Evolutionary conservation across 2,888 invertebrate genomes (phyloP), one percentile per base, ranked within the genome.

Genomic region (Melipona bicolor): DNA sequence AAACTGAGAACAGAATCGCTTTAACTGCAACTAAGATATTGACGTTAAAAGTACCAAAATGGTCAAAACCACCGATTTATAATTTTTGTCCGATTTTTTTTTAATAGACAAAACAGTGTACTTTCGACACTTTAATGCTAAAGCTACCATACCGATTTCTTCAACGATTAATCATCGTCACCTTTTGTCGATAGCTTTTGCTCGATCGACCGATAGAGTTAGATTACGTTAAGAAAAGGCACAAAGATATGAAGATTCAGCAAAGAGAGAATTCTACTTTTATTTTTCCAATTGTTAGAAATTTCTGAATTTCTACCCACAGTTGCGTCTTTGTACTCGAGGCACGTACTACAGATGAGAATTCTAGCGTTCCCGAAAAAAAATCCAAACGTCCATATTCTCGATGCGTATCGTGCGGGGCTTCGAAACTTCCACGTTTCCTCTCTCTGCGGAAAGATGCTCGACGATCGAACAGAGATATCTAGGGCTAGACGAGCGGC

Each of bases 151-250:
- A 32, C 43, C 69, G 64, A 50, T 77, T 70, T 32, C 52, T 70
- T 32, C 52, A 65, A 13, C 43, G 69, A 77, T 77, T 74, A 82
- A 77, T 83, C 68, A 71, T 54, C 68, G 49, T 36, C 49, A 52
- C 36, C 65, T 70, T 21, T 67, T 32, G 11, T 59, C 56, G 59
- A 79, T 69, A 43, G 9, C 70, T 69, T 24, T 64, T 52, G 6
- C 59, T 17, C 17, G 56, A 32, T 24, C 24, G 27, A 9, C 32
- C 32, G 32, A 32, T 32, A 9, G 9, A 36, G 9, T 36, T 9
- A 36, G 36, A 36, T 9, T 36, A 6, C 9, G 9, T 9, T 43
- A 43, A 43, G 43, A 1, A 43, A 43, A 43, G 43, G 9, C 43
- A 36, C 36, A 5, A 32, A 36, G 36, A 36, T 36, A 36, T 5